These are phyloP conservation scores for Patella caerulea DNA, from an alignment of 2,888 invertebrate species.

Conservation along the genomic window DNA sequence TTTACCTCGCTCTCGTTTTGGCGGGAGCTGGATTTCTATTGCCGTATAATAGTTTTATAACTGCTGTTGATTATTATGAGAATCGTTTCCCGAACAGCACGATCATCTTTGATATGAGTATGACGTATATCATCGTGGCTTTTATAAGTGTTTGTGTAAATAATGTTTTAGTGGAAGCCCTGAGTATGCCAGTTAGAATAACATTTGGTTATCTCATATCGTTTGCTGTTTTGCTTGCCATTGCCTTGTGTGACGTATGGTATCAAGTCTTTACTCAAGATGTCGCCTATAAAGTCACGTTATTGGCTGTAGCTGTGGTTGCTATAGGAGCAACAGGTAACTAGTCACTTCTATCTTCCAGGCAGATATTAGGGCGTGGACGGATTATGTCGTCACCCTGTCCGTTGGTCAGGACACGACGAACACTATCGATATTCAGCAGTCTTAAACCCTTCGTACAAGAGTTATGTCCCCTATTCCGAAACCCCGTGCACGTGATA, in stretches of 20 bases:
- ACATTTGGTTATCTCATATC: slow-evolving; percentile 91
- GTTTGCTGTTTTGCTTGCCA: slow-evolving; percentile 84
- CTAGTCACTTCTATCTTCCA: not conserved
- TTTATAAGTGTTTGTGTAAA: slow-evolving; percentile 89
- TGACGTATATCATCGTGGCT: slow-evolving; percentile 91
- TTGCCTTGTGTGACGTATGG: slow-evolving; percentile 88
- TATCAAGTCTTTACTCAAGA: slow-evolving; percentile 85
- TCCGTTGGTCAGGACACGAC: too few relatives aligned
- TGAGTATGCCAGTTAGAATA: slow-evolving; percentile 86
- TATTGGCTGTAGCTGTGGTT: slow-evolving; percentile 87
- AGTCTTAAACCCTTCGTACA: too few relatives aligned
- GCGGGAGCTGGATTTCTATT: slow-evolving; percentile 91
- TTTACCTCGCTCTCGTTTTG: slow-evolving; percentile 83
- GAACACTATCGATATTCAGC: too few relatives aligned
- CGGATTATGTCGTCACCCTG: too few relatives aligned
- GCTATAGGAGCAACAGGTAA: slow-evolving; percentile 75
- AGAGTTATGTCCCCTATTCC: too few relatives aligned
- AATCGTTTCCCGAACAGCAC: slow-evolving; percentile 85
- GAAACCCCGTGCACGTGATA: too few relatives aligned
- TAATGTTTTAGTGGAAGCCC: slow-evolving; percentile 86
- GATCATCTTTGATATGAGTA: slow-evolving; percentile 92
- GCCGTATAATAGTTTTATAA: slow-evolving; percentile 94
- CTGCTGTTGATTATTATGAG: slow-evolving; percentile 94
- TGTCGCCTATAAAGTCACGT: slow-evolving; percentile 86
- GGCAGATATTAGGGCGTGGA: too few relatives aligned